Evolutionary conservation across 1,140 invertebrate species (phyloP).

Genomic region (Solenopsis invicta): DNA sequence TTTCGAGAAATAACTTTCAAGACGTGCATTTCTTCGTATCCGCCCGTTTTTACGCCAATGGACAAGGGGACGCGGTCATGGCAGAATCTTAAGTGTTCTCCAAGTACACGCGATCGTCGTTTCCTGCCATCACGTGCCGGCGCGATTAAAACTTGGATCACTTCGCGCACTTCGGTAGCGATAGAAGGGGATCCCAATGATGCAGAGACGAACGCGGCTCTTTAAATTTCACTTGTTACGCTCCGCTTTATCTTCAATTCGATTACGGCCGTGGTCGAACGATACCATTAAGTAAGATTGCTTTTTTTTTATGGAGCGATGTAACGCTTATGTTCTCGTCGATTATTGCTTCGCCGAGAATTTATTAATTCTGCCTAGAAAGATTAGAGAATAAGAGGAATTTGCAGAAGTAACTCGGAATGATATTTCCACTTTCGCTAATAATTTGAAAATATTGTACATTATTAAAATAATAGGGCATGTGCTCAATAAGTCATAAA

Average conservation of each 20-base stretch:
- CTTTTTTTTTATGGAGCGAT: not conserved
- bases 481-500: not conserved
- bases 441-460: slow-evolving; percentile 2
- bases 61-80: slow-evolving; percentile 22
- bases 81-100: slow-evolving; percentile 58
- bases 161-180: slow-evolving; percentile 47
- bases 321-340: not conserved
- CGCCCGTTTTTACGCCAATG: slow-evolving; percentile 46
- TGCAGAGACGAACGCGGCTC: not conserved
- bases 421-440: not conserved
- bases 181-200: slow-evolving; percentile 10
- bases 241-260: slow-evolving; percentile 69
- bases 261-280: slow-evolving; percentile 42
- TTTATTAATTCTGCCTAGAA: not conserved
- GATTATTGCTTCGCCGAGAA: not conserved
- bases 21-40: not conserved
- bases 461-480: not conserved
- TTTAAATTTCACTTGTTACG: slow-evolving; percentile 69
- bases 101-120: slow-evolving; percentile 22
- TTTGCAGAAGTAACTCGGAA: not conserved
- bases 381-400: not conserved
- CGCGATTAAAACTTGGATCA: slow-evolving; percentile 65
- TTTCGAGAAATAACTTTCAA: not conserved
- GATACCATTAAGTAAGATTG: slow-evolving; percentile 26
- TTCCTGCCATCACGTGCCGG: slow-evolving; percentile 33